These are phyloP conservation scores for Hecatera dysodea DNA, from an alignment of 2,888 invertebrate species.

Conservation along the genomic window DNA sequence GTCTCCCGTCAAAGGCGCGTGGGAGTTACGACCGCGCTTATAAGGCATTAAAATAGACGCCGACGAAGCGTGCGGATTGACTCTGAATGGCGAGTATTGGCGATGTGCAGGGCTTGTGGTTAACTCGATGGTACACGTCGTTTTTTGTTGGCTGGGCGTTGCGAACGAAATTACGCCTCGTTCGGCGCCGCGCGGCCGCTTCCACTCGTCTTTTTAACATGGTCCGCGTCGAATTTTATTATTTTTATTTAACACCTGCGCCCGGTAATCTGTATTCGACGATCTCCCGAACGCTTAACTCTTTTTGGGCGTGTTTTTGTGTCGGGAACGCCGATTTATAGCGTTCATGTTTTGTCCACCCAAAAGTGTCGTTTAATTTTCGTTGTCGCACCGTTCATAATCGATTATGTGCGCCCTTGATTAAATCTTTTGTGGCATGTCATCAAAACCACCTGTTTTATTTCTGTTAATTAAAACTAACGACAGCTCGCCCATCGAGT, in stretches of 20 bases:
- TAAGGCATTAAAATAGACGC: constrained; percentile 81
- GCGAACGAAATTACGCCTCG: constrained; percentile 86
- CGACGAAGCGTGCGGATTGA: constrained; percentile 75
- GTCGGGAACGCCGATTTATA: constrained; percentile 85
- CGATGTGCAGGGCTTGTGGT: constrained; percentile 76
- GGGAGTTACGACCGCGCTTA: constrained; percentile 73
- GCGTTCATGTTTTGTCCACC: constrained; percentile 83
- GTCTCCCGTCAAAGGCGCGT: constrained; percentile 62
- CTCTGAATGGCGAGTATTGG: constrained; percentile 79
- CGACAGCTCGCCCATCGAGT: not conserved
- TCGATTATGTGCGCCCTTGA: constrained; percentile 85
- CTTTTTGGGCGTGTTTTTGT: constrained; percentile 87
- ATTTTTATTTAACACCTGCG: constrained; percentile 91
- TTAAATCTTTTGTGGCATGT: constrained; percentile 69
- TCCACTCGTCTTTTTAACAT: constrained; percentile 85
- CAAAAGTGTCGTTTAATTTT: constrained; percentile 89
- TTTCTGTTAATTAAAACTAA: constrained; percentile 22
- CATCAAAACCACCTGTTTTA: constrained; percentile 16
- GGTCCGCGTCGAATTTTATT: constrained; percentile 87
- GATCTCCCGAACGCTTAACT: constrained; percentile 90
- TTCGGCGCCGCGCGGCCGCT: constrained; percentile 88
- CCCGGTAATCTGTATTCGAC: constrained; percentile 89
- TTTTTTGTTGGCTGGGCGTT: constrained; percentile 84
- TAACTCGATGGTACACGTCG: constrained; percentile 81
- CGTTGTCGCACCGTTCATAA: constrained; percentile 83